Evolutionary conservation across 2,797 vertebrate species (phyloP), one percentile per base, ranked within the genome.

Genomic region (Prionace glauca): DNA sequence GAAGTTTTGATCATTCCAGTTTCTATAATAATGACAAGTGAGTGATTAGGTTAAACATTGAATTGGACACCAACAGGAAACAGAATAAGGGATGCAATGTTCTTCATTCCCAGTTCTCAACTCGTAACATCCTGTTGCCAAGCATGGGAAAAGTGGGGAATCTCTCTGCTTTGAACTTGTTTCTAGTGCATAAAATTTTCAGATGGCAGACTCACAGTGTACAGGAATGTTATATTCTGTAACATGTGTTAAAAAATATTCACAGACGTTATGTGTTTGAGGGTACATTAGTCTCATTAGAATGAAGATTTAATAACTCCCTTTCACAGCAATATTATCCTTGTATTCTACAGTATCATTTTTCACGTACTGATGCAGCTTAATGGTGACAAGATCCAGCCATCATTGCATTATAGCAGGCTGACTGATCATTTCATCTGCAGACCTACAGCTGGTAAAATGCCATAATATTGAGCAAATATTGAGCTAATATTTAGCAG

Each of bases 1-100:
- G 96, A 97, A 95, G 96, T 97, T 96, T 72, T 96, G 95, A 98
- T 96, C 86, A 96, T n/a, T 0, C 98, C 97, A 0, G 97, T 97
- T 0, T 0, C 98, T 98, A 96, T 0, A 77, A 88, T 18, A 67
- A 18, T 26, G 29, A 95, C 8, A 26, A 9, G 29, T 3, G 32
- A 67, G n/a, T 67, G 16, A 95, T 3, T 84, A 22, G 10, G 60
- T 29, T 72, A 79, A n/a, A 71, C 7, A 12, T 22, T 92, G n/a
- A 92, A n/a, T 41, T 26, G 36, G 60, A 69, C 36, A 24, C 18
- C n/a, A 8, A 22, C 32, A 41, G n/a, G 90, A n/a, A 24, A 9
- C 7, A 2, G 32, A 69, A 24, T 2, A 92, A 36, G 32, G 65
- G 20, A 22, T 0, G 22, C n/a, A 92, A 69, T 22, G 7, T 2